These are phyloP conservation scores for Holothuria glaberrima DNA, from an alignment of 35 echinoderm and acorn worm genomes.

Conservation along the genomic window DNA sequence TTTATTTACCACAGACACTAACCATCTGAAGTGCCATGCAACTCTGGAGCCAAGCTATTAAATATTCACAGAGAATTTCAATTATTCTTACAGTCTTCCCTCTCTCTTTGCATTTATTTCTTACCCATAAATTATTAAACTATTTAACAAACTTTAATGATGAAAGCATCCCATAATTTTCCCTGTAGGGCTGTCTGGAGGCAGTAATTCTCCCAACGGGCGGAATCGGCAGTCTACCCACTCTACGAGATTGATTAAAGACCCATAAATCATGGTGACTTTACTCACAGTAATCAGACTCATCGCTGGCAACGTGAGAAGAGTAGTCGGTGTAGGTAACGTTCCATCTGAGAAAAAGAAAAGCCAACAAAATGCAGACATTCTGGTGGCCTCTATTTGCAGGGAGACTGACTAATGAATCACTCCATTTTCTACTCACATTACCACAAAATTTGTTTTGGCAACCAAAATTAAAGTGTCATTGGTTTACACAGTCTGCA, in stretches of 20 bases:
- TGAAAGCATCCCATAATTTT: neutral
- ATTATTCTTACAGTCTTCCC: constrained; percentile 5
- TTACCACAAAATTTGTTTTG: too few species aligned
- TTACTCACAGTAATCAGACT: constrained; percentile 59
- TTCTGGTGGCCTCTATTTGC: too few species aligned
- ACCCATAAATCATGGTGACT: neutral
- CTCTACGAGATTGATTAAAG: too few species aligned
- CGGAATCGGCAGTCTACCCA: too few species aligned
- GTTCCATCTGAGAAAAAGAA: constrained; percentile 82
- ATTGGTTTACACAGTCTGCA: too few species aligned
- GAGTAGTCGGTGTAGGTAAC: constrained; percentile 94
- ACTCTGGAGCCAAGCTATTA: too few species aligned
- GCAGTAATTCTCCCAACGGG: neutral
- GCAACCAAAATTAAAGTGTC: too few species aligned
- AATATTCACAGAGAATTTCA: constrained; percentile 16
- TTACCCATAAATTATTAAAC: neutral
- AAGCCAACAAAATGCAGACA: neutral
- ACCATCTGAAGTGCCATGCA: too few species aligned
- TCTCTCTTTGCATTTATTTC: neutral
- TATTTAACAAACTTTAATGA: neutral
- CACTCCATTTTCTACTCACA: too few species aligned
- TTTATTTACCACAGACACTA: too few species aligned
- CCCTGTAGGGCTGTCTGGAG: neutral
- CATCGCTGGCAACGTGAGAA: constrained; percentile 80
- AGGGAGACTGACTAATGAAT: too few species aligned